A percentile compares a stretch with the other conserved stretches of the same genome.
phyloP scores from a whole-genome alignment of 1,140 invertebrate genomes.

The Leptonema lineaticorne region DNA sequence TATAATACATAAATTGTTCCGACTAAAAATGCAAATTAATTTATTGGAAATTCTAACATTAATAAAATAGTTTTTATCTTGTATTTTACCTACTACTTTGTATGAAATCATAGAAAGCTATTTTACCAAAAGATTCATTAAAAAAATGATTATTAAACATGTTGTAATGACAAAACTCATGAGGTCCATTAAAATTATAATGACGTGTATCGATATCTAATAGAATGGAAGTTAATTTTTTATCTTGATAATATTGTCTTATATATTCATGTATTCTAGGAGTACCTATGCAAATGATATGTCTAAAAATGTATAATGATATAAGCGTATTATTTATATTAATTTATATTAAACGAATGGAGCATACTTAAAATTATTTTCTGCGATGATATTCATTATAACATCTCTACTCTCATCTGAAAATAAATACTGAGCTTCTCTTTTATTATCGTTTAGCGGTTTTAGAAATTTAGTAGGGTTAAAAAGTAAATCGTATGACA shows the following conservation, averaged over 20 bases:
- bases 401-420: constrained; percentile 52
- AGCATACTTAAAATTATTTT: constrained; percentile 57
- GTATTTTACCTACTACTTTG: constrained; percentile 48
- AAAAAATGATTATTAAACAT: constrained; percentile 90
- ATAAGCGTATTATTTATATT: too few relatives aligned
- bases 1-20: constrained; percentile 65
- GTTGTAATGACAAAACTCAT: constrained; percentile 79
- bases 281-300: constrained; percentile 76
- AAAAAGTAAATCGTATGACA: constrained; percentile 55
- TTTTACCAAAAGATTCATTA: constrained; percentile 56
- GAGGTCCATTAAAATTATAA: constrained; percentile 67
- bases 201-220: constrained; percentile 77
- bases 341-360: too few relatives aligned
- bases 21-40: constrained; percentile 46
- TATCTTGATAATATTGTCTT: constrained; percentile 48
- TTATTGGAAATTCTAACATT: neutral
- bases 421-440: constrained; percentile 78
- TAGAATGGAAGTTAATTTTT: constrained; percentile 65
- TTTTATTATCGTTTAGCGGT: constrained; percentile 65
- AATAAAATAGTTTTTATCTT: too few relatives aligned
- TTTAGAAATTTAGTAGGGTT: constrained; percentile 62
- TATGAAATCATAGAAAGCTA: constrained; percentile 60
- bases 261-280: constrained; percentile 75
- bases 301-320: constrained; percentile 48
- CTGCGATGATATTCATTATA: constrained; percentile 57